Conservation (phyloP, 2,113 vertebrate genomes). For the Rynchops niger region DNA sequence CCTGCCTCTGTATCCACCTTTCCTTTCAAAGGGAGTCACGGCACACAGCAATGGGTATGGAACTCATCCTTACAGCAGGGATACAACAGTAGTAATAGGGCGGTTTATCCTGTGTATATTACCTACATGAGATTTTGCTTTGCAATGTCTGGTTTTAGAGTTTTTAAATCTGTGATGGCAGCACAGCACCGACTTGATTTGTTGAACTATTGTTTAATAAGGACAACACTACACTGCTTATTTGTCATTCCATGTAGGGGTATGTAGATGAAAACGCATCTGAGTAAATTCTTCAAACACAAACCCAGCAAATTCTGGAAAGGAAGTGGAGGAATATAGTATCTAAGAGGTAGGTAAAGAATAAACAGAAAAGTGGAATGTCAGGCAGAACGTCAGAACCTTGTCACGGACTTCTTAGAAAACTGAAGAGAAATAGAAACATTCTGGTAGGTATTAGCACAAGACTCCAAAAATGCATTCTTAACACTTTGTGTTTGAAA, state of each 20-base stretch:
- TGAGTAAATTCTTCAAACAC: neutral
- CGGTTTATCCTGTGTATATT: accelerated
- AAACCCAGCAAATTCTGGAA: neutral
- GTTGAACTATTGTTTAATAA: neutral
- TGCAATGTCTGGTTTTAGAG: neutral
- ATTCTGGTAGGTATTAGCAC: neutral
- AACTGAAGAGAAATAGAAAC: neutral
- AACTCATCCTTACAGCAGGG: neutral
- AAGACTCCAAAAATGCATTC: neutral
- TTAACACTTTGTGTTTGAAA: neutral
- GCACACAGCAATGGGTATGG: neutral
- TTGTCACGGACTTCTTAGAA: neutral
- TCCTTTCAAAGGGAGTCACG: neutral
- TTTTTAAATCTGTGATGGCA: neutral
- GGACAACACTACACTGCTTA: neutral
- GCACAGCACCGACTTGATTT: neutral
- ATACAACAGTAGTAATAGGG: neutral
- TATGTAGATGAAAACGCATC: neutral
- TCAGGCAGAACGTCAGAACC: neutral
- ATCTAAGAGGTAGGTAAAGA: neutral
- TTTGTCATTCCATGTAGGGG: neutral
- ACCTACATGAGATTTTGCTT: neutral
- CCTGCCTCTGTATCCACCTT: neutral
- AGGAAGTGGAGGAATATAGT: neutral
- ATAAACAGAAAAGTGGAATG: neutral